These are phyloP conservation scores for Zonotrichia leucophrys DNA, from an alignment of 2,113 vertebrate species.

Conservation along the genomic window DNA sequence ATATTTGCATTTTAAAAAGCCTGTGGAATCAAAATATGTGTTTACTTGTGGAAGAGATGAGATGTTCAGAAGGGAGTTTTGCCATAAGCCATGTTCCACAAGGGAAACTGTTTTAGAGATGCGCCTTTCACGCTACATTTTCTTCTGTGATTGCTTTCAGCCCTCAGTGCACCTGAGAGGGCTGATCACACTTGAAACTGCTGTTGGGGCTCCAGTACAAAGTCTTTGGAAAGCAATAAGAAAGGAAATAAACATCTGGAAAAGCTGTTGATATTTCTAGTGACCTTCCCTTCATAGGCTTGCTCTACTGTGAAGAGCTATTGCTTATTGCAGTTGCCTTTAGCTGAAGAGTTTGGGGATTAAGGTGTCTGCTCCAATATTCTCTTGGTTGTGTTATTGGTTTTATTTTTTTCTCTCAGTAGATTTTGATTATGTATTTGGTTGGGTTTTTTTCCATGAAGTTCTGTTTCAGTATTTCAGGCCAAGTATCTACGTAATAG, in stretches of 20 bases:
- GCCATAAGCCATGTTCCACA: neutral
- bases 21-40: neutral
- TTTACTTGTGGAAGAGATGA: neutral
- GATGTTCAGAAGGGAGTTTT: neutral
- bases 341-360: neutral
- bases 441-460: neutral
- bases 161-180: neutral
- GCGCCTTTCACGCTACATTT: neutral
- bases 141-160: neutral
- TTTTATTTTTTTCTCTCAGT: neutral
- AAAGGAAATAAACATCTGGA: neutral
- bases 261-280: neutral
- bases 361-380: neutral
- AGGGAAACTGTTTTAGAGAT: neutral
- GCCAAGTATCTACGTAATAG: neutral
- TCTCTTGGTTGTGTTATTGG: neutral
- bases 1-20: neutral
- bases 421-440: neutral
- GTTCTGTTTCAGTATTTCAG: neutral
- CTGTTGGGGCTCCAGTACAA: neutral
- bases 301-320: neutral
- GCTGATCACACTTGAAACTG: neutral
- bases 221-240: neutral
- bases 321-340: neutral
- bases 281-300: neutral